Percentiles rank a stretch among this genome's conserved stretches.
phyloP scores from a whole-genome alignment of 2,888 invertebrate species.

The Tipula helvola region DNA sequence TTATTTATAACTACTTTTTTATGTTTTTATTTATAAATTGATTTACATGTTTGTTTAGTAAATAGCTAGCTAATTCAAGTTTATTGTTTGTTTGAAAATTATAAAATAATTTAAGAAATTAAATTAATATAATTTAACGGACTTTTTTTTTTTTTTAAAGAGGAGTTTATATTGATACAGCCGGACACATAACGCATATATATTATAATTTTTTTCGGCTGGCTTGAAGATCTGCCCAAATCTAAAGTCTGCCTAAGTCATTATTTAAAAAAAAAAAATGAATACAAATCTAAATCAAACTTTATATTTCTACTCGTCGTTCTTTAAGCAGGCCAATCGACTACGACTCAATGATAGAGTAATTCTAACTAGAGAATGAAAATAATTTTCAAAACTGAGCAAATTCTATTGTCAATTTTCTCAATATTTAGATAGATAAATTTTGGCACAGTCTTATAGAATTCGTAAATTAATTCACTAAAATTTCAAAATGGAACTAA shows the following conservation, averaged over 20 bases:
- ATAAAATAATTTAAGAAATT: background rate
- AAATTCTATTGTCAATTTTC: background rate
- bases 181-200: background rate
- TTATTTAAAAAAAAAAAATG: too few species aligned
- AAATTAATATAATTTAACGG: background rate
- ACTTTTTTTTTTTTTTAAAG: background rate
- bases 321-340: too few species aligned
- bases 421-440: background rate
- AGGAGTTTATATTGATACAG: background rate
- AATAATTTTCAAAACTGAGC: background rate
- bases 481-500: background rate
- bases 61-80: slow-evolving; percentile 5
- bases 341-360: too few species aligned
- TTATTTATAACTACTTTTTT: background rate
- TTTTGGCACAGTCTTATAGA: background rate
- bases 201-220: too few species aligned
- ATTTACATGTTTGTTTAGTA: background rate
- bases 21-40: background rate
- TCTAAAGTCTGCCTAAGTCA: too few species aligned
- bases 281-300: too few species aligned
- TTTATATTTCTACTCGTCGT: too few species aligned
- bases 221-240: too few species aligned
- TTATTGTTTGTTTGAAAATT: background rate
- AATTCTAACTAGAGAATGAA: too few species aligned
- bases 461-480: background rate